Evolutionary conservation across 2,797 vertebrate genomes (phyloP).

Genomic region (Rousettus madagascariensis): DNA sequence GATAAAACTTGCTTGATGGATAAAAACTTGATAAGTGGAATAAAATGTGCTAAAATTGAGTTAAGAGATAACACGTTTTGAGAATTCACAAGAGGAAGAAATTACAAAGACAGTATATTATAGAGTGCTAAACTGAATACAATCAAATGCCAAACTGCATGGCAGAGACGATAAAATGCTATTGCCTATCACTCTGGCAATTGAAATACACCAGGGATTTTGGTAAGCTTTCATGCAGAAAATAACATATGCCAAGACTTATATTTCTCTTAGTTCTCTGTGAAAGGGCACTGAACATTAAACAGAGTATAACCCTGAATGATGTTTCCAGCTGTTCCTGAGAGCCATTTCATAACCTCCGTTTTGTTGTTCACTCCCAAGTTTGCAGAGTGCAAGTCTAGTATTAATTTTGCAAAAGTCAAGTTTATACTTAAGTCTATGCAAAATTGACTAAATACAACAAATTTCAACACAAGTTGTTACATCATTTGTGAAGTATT

Average conservation of each 20-base stretch:
- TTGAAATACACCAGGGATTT: slow-evolving; percentile 58
- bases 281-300: slow-evolving; percentile 48
- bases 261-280: slow-evolving; percentile 43
- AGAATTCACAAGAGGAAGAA: slow-evolving; percentile 20
- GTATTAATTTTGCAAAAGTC: slow-evolving; percentile 52
- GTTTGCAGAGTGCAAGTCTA: background rate
- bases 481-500: background rate
- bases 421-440: slow-evolving; percentile 60
- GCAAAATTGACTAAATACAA: slow-evolving; percentile 30
- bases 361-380: slow-evolving; percentile 49
- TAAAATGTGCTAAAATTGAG: slow-evolving; percentile 17
- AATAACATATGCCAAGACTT: slow-evolving; percentile 51
- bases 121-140: slow-evolving; percentile 35
- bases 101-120: slow-evolving; percentile 1
- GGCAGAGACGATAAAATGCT: slow-evolving; percentile 54
- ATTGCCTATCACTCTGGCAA: slow-evolving; percentile 56
- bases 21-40: slow-evolving; percentile 22
- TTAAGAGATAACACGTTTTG: slow-evolving; percentile 39
- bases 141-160: slow-evolving; percentile 52
- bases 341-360: slow-evolving; percentile 44
- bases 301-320: slow-evolving; percentile 38
- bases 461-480: slow-evolving; percentile 39
- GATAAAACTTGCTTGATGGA: background rate
- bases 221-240: slow-evolving; percentile 56
- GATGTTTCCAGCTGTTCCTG: slow-evolving; percentile 56